Evolutionary conservation across 1,140 invertebrate species (phyloP), one percentile per base, ranked within the genome.

Genomic region (Wiebesia pumilae): DNA sequence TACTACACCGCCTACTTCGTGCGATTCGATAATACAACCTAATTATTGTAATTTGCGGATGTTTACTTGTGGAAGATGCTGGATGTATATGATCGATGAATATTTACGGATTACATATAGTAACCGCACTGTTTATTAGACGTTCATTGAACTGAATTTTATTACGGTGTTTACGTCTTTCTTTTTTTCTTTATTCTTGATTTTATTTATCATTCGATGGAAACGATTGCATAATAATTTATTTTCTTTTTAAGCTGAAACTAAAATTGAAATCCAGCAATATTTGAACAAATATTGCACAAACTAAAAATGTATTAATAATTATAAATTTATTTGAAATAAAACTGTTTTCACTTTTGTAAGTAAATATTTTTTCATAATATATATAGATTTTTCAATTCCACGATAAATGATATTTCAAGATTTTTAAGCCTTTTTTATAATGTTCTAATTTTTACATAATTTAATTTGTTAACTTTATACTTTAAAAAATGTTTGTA

Each of bases 11-110:
- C 30, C 78, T 14, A 80, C 54, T 27, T 35, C 33, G 19, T 38
- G 33, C 6, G 78, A 30, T 1, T 65, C 33, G 47, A 78, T 54
- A 78, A 78, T 54, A 21, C 30, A 54, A n/a, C 24, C 77, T 54
- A 78, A 54, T 78, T 54, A 54, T 78, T 78, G 47, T 35, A 35
- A 78, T 54, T 35, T 24, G 54, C 78, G 78, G 78, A 80, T 80
- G 78, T 80, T 80, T 80, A 80, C 54, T n/a, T 6, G 54, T 54
- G 7, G n/a, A 7, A n/a, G 71, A 54, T 78, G n/a, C 47, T 62
- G 54, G 54, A 80, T 16, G 33, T 16, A 21, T 19, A 58, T 62
- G 78, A 80, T 80, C 35, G 47, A 80, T 62, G 21, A 40, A 19
- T 62, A 80, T 65, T 58, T 80, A 35, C 78, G 0, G 7, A 16